These are phyloP conservation scores for Drosophila kohkoa DNA, from an alignment of 1,140 invertebrate genomes.

Conservation along the genomic window DNA sequence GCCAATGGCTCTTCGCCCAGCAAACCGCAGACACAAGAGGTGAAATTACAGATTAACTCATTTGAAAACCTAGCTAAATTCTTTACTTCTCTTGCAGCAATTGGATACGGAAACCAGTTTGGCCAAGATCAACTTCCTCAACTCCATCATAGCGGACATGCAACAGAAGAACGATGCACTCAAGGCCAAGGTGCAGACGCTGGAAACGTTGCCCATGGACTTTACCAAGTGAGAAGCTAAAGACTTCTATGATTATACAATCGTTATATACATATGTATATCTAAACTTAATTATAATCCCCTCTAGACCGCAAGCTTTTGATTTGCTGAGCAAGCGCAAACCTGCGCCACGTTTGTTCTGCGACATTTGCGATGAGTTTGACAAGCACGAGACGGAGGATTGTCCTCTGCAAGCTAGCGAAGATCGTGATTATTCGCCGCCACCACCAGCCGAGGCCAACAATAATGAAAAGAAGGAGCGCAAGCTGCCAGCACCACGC, in stretches of 20 bases:
- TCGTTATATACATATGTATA: too few relatives aligned
- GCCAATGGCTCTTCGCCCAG: slow-evolving; percentile 40
- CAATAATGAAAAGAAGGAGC: slow-evolving; percentile 84
- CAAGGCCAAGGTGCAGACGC: slow-evolving; percentile 90
- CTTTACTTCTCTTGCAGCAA: not conserved
- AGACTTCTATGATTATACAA: not conserved
- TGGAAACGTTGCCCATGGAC: slow-evolving; percentile 89
- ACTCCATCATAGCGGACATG: slow-evolving; percentile 98
- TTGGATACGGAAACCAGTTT: slow-evolving; percentile 61
- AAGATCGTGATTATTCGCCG: slow-evolving; percentile 85
- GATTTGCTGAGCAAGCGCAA: slow-evolving; percentile 74
- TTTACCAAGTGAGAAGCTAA: slow-evolving; percentile 65
- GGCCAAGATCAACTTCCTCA: slow-evolving; percentile 94
- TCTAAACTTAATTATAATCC: not conserved
- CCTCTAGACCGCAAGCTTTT: slow-evolving; percentile 68
- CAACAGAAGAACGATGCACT: slow-evolving; percentile 96
- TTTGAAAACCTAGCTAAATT: too few relatives aligned
- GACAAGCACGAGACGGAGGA: slow-evolving; percentile 98
- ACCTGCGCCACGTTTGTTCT: slow-evolving; percentile 93
- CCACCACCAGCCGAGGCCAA: slow-evolving; percentile 74
- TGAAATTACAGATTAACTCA: not conserved
- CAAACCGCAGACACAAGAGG: slow-evolving; percentile 31
- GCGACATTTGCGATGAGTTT: slow-evolving; percentile 99
- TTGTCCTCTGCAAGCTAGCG: slow-evolving; percentile 94
- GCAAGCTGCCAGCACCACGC: slow-evolving; percentile 86